Percentiles rank a stretch among this genome's conserved stretches.
phyloP scores from a whole-genome alignment of 2,888 invertebrate species.

The Drosophila pullipes region DNA sequence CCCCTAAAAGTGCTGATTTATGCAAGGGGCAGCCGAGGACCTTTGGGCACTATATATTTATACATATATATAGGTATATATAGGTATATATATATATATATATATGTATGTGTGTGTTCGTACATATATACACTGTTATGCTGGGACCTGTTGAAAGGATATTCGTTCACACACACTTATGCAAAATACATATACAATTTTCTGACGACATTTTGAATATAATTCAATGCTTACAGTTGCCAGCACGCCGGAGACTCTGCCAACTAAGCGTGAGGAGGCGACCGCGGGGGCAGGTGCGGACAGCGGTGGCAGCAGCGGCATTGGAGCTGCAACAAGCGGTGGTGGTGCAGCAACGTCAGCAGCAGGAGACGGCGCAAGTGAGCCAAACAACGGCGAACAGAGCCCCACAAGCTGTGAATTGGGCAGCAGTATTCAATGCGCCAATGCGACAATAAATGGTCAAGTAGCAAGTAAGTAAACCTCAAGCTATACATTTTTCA shows the following conservation, averaged over 20 bases:
- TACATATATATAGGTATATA: neutral
- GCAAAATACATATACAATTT: conserved; percentile 13
- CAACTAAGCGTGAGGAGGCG: conserved; percentile 87
- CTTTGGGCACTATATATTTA: neutral
- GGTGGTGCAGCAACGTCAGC: conserved; percentile 17
- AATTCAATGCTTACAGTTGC: conserved; percentile 89
- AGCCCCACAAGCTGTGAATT: conserved; percentile 65
- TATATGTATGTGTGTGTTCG: neutral
- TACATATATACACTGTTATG: conserved; percentile 8
- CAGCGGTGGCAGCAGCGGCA: conserved; percentile 33
- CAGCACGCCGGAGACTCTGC: conserved; percentile 91
- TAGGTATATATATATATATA: neutral
- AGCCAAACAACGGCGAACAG: conserved; percentile 55
- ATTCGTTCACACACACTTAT: neutral
- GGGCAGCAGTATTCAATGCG: conserved; percentile 40
- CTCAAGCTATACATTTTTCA: conserved; percentile 9
- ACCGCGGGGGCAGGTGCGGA: conserved; percentile 48
- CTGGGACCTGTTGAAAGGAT: conserved; percentile 42
- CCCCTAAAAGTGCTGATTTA: conserved; percentile 31
- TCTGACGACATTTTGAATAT: conserved; percentile 44
- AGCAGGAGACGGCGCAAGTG: conserved; percentile 21
- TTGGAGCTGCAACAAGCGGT: conserved; percentile 30
- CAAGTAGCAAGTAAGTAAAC: conserved; percentile 86
- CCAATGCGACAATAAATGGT: conserved; percentile 84
- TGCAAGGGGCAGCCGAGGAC: conserved; percentile 9